Conservation (phyloP, 2,888 invertebrate species). For the Andrena minutula region DNA sequence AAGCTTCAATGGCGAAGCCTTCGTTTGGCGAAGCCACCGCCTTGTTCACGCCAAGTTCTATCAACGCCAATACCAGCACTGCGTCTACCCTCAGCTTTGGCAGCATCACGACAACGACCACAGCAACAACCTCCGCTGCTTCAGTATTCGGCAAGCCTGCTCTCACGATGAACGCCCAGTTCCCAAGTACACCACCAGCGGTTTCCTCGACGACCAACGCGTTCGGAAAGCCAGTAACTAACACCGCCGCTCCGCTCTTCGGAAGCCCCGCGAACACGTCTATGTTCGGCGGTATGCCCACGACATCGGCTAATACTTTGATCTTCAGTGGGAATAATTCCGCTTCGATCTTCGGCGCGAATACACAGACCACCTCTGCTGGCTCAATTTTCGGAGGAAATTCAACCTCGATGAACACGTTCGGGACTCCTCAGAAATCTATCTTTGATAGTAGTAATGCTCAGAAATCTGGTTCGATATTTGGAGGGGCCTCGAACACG, state of each 20-base stretch:
- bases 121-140: constrained; percentile 32
- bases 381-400: constrained; percentile 62
- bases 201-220: constrained; percentile 53
- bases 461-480: constrained; percentile 57
- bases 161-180: constrained; percentile 56
- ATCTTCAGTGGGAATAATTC: constrained; percentile 62
- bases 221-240: constrained; percentile 59
- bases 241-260: constrained; percentile 48
- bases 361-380: constrained; percentile 43
- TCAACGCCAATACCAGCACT: constrained; percentile 2
- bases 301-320: constrained; percentile 42
- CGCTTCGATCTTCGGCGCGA: constrained; percentile 61
- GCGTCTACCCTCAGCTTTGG: constrained; percentile 54
- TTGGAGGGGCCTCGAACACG: constrained; percentile 50
- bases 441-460: constrained; percentile 56
- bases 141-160: constrained; percentile 57
- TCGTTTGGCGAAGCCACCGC: constrained; percentile 53
- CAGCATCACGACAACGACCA: constrained; percentile 6
- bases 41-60: constrained; percentile 46
- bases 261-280: constrained; percentile 47
- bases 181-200: constrained; percentile 48
- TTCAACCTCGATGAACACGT: constrained; percentile 38
- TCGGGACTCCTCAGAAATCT: constrained; percentile 51
- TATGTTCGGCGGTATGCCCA: constrained; percentile 54
- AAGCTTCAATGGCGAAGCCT: constrained; percentile 47